These are phyloP conservation scores for Forbesichthys agassizii DNA, from an alignment of 2,113 vertebrate genomes.

Conservation along the genomic window DNA sequence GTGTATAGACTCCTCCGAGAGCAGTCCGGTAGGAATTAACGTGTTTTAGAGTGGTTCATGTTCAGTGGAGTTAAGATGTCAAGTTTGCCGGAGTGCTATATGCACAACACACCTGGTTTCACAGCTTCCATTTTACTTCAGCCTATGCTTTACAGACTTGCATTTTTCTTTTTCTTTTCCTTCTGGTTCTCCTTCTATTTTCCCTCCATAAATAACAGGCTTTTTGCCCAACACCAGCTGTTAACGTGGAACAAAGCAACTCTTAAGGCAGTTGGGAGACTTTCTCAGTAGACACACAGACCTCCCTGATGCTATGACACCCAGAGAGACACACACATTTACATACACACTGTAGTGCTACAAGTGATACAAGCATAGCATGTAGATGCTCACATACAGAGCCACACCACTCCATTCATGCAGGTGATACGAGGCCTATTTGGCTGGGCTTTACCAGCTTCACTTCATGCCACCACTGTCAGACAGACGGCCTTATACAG, in stretches of 20 bases:
- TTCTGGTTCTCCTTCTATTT: conserved; percentile 45
- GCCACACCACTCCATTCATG: not conserved
- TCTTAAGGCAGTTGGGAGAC: conserved; percentile 50
- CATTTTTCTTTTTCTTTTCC: not conserved
- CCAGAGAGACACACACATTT: conserved; percentile 13
- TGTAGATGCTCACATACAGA: not conserved
- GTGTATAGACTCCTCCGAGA: conserved; percentile 24
- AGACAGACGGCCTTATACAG: too few species aligned
- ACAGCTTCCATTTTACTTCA: conserved; percentile 31
- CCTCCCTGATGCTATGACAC: conserved; percentile 33
- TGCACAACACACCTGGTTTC: conserved; percentile 52
- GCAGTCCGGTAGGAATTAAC: conserved; percentile 23
- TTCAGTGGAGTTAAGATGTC: conserved; percentile 52
- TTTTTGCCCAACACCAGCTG: conserved; percentile 65
- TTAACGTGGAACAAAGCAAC: conserved; percentile 64
- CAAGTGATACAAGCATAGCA: not conserved
- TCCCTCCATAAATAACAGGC: conserved; percentile 57
- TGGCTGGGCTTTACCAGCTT: too few species aligned
- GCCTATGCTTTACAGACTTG: conserved; percentile 27
- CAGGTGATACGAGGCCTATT: not conserved
- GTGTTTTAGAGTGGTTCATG: conserved; percentile 30
- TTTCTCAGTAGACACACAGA: conserved; percentile 52
- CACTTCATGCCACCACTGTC: too few species aligned
- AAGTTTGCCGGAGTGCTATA: conserved; percentile 34
- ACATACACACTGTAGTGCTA: too few species aligned